phyloP scores from a whole-genome alignment of 2,797 vertebrate species.

The Myoxocephalus aenaeus region DNA sequence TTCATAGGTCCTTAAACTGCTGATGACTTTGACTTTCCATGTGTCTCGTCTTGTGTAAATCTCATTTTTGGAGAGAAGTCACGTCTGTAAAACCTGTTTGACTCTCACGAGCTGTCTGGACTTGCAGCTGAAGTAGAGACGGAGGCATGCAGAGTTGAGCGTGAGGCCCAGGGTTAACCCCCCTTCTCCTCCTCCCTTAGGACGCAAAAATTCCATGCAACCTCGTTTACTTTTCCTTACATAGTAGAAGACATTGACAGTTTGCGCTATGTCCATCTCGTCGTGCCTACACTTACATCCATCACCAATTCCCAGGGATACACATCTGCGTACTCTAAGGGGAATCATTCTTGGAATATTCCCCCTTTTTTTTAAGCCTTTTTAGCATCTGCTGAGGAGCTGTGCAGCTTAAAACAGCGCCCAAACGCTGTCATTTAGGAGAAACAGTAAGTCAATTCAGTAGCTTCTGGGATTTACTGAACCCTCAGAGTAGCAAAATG shows the following conservation, averaged over 20 bases:
- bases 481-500: slow-evolving; percentile 9
- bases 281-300: slow-evolving; percentile 13
- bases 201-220: slow-evolving; percentile 55
- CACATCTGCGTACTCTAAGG: slow-evolving; percentile 29
- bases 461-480: slow-evolving; percentile 42
- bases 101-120: slow-evolving; percentile 46
- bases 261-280: background rate
- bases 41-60: background rate
- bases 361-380: background rate
- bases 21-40: background rate
- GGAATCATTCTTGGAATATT: slow-evolving; percentile 3
- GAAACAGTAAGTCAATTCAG: slow-evolving; percentile 25
- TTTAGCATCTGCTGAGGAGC: slow-evolving; percentile 29
- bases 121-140: slow-evolving; percentile 44
- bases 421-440: slow-evolving; percentile 39
- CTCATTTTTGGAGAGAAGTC: background rate
- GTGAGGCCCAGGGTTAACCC: slow-evolving; percentile 3
- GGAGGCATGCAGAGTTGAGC: slow-evolving; percentile 27
- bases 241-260: slow-evolving; percentile 45
- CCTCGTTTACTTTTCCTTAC: slow-evolving; percentile 49
- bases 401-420: background rate
- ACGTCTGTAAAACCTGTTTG: slow-evolving; percentile 14
- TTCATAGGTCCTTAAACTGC: background rate
- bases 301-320: slow-evolving; percentile 48
- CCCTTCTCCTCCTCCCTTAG: slow-evolving; percentile 33